These are phyloP conservation scores for Sarcoramphus papa DNA, from an alignment of 2,797 vertebrate genomes.

Conservation along the genomic window DNA sequence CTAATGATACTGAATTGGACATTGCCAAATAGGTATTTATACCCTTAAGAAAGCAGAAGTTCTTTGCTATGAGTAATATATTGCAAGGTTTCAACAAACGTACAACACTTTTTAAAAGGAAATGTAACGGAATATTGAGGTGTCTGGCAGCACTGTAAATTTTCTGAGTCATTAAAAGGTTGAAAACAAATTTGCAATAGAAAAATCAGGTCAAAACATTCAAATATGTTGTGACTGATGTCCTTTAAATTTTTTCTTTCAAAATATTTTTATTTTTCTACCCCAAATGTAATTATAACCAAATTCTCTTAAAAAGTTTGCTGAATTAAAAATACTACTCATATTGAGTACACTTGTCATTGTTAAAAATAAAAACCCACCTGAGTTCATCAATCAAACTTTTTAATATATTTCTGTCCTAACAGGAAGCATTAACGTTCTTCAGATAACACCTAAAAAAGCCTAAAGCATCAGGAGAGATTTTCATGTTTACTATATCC, in stretches of 20 bases:
- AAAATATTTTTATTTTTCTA: neutral
- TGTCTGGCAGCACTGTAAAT: neutral
- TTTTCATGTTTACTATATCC: neutral
- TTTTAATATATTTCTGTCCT: neutral
- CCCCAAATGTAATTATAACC: neutral
- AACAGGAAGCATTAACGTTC: neutral
- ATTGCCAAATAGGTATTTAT: neutral
- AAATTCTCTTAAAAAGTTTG: neutral
- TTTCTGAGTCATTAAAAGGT: neutral
- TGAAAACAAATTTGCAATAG: neutral
- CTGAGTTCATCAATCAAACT: neutral
- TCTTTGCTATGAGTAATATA: neutral
- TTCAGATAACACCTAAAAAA: neutral
- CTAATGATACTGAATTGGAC: neutral
- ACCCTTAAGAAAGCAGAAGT: neutral
- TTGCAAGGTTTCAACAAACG: neutral
- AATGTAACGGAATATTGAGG: neutral
- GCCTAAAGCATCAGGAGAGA: neutral
- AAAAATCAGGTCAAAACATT: neutral
- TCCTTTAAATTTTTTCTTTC: neutral
- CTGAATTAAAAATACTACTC: neutral
- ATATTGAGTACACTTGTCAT: neutral
- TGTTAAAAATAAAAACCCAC: neutral
- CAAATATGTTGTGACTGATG: neutral
- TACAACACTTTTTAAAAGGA: neutral